A percentile compares a stretch with the other conserved stretches of the same genome.
Evolutionary conservation across 2,797 vertebrate genomes (phyloP).

Genomic region (Buceros bicornis): DNA sequence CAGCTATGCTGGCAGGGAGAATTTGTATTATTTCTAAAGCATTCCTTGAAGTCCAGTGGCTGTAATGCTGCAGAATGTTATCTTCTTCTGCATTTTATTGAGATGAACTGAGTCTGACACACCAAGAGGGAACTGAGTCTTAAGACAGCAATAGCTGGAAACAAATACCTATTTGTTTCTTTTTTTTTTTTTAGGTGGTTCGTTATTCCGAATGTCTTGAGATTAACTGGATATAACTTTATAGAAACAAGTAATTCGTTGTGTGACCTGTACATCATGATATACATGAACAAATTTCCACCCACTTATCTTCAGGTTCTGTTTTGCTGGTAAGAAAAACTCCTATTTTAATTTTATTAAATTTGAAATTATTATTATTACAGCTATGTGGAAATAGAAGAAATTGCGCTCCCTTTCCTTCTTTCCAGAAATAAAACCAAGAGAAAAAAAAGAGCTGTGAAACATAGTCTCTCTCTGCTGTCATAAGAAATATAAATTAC

Average conservation of each 20-base stretch:
- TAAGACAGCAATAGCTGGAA: neutral
- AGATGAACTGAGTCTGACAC: fast-evolving
- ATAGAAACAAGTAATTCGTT: neutral
- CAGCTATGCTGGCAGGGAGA: neutral
- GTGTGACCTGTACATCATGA: neutral
- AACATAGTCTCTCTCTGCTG: neutral
- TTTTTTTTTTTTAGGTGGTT: neutral
- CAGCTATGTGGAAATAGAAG: conserved; percentile 36
- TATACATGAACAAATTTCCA: neutral
- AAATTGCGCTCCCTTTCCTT: neutral
- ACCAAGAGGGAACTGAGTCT: neutral
- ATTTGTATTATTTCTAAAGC: neutral
- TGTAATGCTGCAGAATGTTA: neutral
- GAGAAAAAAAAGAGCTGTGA: neutral
- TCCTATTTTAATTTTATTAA: conserved; percentile 26
- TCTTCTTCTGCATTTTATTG: neutral
- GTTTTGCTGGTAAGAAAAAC: conserved; percentile 5
- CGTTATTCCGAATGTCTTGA: neutral
- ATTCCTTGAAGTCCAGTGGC: neutral
- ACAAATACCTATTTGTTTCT: neutral
- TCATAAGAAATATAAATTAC: conserved; percentile 25
- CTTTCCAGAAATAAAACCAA: conserved; percentile 12
- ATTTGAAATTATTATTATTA: conserved; percentile 32
- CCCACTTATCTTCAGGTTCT: neutral
- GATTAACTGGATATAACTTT: neutral